Evolutionary conservation across 1,140 invertebrate species (phyloP).

Genomic region (Drosophila varians): DNA sequence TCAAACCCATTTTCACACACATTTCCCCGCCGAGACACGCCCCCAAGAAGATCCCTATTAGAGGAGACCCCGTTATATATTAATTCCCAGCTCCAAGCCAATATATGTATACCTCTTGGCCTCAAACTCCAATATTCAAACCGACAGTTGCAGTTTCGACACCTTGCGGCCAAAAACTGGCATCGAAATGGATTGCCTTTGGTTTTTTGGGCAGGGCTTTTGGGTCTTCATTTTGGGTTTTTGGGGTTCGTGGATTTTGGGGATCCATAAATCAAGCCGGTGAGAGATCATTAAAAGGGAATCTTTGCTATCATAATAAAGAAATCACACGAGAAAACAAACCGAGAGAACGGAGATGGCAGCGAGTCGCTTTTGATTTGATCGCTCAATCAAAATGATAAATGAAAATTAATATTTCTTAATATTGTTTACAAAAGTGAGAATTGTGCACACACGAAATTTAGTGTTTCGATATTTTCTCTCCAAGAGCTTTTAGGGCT

Average conservation of each 20-base stretch:
- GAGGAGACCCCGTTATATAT: slow-evolving; percentile 26
- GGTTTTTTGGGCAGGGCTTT: not conserved
- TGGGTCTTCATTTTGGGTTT: not conserved
- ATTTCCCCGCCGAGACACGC: slow-evolving; percentile 34
- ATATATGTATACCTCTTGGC: not conserved
- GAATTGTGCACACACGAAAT: slow-evolving; percentile 75
- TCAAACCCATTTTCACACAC: slow-evolving; percentile 23
- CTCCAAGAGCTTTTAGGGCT: slow-evolving; percentile 8
- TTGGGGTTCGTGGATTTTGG: slow-evolving; percentile 21
- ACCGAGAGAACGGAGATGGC: slow-evolving; percentile 58
- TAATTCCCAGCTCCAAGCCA: slow-evolving; percentile 22
- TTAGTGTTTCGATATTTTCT: slow-evolving; percentile 15
- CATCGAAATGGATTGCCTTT: not conserved
- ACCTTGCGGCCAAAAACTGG: slow-evolving; percentile 60
- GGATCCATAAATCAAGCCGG: slow-evolving; percentile 74
- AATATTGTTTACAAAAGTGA: slow-evolving; percentile 84
- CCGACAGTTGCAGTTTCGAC: slow-evolving; percentile 72
- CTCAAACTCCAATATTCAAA: not conserved
- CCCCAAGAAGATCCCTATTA: slow-evolving; percentile 23
- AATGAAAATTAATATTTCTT: slow-evolving; percentile 84
- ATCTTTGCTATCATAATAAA: slow-evolving; percentile 80
- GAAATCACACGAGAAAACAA: slow-evolving; percentile 82
- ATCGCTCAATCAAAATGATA: slow-evolving; percentile 84
- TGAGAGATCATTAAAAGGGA: slow-evolving; percentile 77
- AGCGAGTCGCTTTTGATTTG: slow-evolving; percentile 68